These are phyloP conservation scores for Pantherophis vulpinus DNA, from an alignment of 2,797 vertebrate species.

Conservation along the genomic window DNA sequence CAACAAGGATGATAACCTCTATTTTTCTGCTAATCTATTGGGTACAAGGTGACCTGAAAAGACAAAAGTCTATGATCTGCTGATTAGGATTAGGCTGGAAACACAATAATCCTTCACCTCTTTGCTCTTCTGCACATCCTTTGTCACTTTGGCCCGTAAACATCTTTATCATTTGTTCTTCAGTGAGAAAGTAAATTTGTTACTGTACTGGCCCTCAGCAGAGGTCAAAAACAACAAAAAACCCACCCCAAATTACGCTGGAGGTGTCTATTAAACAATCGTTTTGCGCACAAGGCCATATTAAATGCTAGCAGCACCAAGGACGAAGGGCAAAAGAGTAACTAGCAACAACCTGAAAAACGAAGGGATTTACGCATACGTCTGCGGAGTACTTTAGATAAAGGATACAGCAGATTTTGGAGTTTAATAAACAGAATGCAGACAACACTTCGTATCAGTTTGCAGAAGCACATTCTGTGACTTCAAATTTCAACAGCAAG, in stretches of 20 bases:
- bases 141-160: conserved; percentile 26
- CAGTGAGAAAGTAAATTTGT: conserved; percentile 17
- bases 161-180: conserved; percentile 22
- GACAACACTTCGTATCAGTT: neutral
- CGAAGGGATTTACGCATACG: conserved; percentile 12
- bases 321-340: neutral
- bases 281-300: neutral
- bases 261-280: neutral
- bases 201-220: neutral
- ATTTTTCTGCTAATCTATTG: neutral
- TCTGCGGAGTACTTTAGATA: accelerated
- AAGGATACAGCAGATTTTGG: neutral
- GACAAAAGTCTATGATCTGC: conserved; percentile 6
- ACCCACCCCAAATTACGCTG: neutral
- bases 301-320: neutral
- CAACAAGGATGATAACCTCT: neutral
- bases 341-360: conserved; percentile 6
- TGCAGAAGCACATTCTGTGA: neutral
- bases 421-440: conserved; percentile 22
- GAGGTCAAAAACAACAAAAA: neutral
- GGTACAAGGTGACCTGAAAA: conserved; percentile 3
- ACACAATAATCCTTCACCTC: conserved; percentile 9
- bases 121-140: neutral
- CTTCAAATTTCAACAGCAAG: accelerated
- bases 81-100: conserved; percentile 18